Base-by-base conservation (phyloP, 1,140 invertebrate genomes). In the Diachasmimorpha longicaudata region DNA sequence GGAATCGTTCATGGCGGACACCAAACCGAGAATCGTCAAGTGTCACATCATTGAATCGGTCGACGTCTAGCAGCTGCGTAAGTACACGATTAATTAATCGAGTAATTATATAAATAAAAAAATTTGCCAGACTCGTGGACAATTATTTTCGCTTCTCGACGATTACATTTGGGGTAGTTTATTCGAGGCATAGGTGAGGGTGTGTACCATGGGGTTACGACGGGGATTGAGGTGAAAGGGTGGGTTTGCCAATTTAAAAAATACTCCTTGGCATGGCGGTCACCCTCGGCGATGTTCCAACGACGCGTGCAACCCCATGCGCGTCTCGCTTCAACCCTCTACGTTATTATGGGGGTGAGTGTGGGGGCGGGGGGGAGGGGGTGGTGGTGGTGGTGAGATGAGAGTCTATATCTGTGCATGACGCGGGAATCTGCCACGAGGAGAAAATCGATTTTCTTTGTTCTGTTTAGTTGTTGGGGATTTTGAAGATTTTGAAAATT, bases 231-330 rank as follows among this genome's bases (percentile, higher is more conserved):
- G 48, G 39, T 42, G 16, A 52, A n/a, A 52, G 48, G 48, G 48
- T 52, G 48, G 2, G 13, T 52, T 80, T 77, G 80, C 79, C 83
- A 85, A 85, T 82, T 80, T 58, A 81, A 78, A 48, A 77, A 73
- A 74, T 52, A 77, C 78, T 80, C 74, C 78, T 83, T 52, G 79
- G 83, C 67, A 82, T 84, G 82, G 82, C 78, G 81, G 81, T 85
- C 81, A 78, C 48, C 69, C 55, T 77, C 66, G 67, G 74, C 71
- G 42, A 72, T 73, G 63, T 70, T 75, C 74, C 67, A 74, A 68
- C 72, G 74, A 76, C 67, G 52, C 72, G 58, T 77, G 58, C 42
- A 66, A 70, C 72, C 48, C 55, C 66, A 31, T 69, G 70, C 69
- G 36, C 37, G 72, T 71, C 46, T 25, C 75, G 31, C 36, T 16